phyloP scores from a whole-genome alignment of 2,888 invertebrate genomes.

The Antitype chi region DNA sequence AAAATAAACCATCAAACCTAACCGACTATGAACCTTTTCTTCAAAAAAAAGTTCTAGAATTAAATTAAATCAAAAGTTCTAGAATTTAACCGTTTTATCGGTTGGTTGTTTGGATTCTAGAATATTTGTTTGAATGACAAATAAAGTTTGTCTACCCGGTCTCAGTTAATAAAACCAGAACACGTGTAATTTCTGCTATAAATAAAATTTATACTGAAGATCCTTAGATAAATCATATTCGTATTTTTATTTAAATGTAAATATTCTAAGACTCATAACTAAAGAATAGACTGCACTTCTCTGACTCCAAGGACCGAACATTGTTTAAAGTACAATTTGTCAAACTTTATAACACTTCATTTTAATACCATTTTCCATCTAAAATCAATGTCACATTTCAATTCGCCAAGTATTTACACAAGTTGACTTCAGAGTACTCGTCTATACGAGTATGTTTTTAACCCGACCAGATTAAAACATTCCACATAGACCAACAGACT shows the following conservation, averaged over 20 bases:
- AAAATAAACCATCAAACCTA: too few relatives aligned
- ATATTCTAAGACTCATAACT: neutral
- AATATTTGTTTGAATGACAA: neutral
- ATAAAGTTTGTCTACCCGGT: neutral
- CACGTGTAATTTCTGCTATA: neutral
- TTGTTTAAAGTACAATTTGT: neutral
- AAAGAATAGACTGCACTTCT: neutral
- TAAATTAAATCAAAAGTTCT: too few relatives aligned
- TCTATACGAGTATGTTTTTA: constrained; percentile 24
- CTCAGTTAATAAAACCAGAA: neutral
- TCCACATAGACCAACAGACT: constrained; percentile 59
- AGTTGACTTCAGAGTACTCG: neutral
- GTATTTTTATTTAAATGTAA: neutral
- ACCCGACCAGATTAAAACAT: constrained; percentile 40
- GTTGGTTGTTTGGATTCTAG: neutral
- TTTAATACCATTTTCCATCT: neutral
- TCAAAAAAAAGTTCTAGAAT: neutral
- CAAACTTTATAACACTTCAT: neutral
- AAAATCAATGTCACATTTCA: neutral
- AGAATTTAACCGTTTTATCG: too few relatives aligned
- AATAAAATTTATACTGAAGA: neutral
- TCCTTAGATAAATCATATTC: neutral
- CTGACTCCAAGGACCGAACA: neutral
- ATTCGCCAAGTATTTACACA: neutral
- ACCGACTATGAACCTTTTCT: neutral